phyloP scores from a whole-genome alignment of 2,113 vertebrate genomes.

The Carassius auratus region DNA sequence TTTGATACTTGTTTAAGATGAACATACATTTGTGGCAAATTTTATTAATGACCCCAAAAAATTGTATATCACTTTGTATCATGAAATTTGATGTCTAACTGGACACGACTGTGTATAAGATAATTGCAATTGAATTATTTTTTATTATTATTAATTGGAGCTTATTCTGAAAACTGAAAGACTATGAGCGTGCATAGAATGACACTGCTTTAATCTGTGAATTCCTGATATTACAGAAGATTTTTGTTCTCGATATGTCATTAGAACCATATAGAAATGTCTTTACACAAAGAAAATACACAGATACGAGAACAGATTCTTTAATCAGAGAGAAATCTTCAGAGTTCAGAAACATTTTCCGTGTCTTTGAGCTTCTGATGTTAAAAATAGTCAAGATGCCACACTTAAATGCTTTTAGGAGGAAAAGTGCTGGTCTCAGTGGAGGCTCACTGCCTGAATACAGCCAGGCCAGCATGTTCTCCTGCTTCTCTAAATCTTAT shows the following conservation, averaged over 20 bases:
- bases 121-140: too few relatives aligned
- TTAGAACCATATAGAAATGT: background rate
- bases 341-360: constrained; percentile 10
- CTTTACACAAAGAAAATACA: background rate
- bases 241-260: background rate
- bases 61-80: background rate
- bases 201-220: background rate
- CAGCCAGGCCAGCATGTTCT: background rate
- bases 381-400: constrained; percentile 34
- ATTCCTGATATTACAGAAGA: background rate
- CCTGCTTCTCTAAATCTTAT: constrained; percentile 2
- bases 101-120: background rate
- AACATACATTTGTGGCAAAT: background rate
- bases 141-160: background rate
- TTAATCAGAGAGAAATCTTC: constrained; percentile 17
- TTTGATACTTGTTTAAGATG: background rate
- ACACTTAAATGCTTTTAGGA: constrained; percentile 37
- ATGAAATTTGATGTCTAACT: background rate
- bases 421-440: constrained; percentile 13
- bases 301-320: background rate
- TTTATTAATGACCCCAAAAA: background rate
- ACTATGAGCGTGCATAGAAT: background rate
- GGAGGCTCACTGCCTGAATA: constrained; percentile 4
- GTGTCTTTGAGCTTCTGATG: background rate
- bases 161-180: background rate